Evolutionary conservation across 2,113 vertebrate species (phyloP), one percentile per base, ranked within the genome.

Genomic region (Oophaga pumilio): DNA sequence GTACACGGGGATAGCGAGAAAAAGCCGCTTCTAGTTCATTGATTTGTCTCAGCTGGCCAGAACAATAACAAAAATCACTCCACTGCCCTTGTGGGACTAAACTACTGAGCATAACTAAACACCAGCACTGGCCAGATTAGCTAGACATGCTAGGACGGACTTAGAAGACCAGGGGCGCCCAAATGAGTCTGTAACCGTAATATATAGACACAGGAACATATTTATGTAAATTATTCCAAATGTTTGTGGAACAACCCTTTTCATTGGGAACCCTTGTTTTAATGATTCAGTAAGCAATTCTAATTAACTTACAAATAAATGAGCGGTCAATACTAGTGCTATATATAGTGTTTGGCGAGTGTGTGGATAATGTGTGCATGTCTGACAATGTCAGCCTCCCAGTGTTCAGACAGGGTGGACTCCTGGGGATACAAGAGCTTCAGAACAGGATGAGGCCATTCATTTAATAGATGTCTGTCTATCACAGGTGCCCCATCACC

Each of bases 391-490:
- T 57, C 53, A 18, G 4, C 77, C 53, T 57, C 53, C 59, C 77
- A 28, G 77, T 79, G 53, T 28, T 79, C 77, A 59, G 53, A 79
- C 53, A 82, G 50, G 60, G 28, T 52, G 60, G 7, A 24, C 33
- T 18, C 33, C 59, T 22, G 24, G 79, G 79, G 59, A 60, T 64
- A 20, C 11, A n/a, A n/a, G 28, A 66, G 60, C 60, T 52, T 14
- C 26, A 8, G 57, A 64, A 62, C 10, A 28, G 33, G 20, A 64
- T 18, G 79, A 82, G 59, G 59, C 79, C 79, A 82, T 82, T 64
- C 64, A 64, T 82, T 82, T 82, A 49, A 82, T 82, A 64, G 59
- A 43, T 22, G 79, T 49, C 57, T 64, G 60, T 9, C 33, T 66
- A 66, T 68, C 14, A 33, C 59, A 66, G 60, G 80, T 82, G 60